Evolutionary conservation across 2,113 vertebrate genomes (phyloP).

Genomic region (Genyomyrus donnyi): DNA sequence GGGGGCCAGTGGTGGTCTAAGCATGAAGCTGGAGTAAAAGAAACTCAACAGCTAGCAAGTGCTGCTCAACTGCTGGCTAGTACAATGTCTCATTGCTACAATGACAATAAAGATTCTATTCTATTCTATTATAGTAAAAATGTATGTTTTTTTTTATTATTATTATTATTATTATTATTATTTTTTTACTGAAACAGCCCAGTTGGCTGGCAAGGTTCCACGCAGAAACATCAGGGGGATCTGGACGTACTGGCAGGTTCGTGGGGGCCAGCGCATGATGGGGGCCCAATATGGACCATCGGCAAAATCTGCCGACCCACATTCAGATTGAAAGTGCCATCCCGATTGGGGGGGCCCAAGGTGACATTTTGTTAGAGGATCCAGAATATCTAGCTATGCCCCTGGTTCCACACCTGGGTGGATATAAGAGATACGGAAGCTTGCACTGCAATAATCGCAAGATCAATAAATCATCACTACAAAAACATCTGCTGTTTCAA

Average conservation of each 20-base stretch:
- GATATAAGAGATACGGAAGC: background rate
- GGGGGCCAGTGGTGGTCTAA: background rate
- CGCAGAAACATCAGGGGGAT: background rate
- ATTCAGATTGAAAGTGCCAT: background rate
- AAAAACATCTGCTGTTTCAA: background rate
- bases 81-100: too few relatives aligned
- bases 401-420: background rate
- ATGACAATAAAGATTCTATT: too few relatives aligned
- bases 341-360: background rate
- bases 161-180: too few relatives aligned
- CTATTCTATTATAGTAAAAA: too few relatives aligned
- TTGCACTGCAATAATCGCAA: background rate
- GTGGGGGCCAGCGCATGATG: background rate
- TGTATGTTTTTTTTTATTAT: too few relatives aligned
- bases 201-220: background rate
- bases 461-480: background rate
- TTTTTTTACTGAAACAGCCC: background rate
- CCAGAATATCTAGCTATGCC: background rate
- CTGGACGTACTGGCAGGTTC: background rate
- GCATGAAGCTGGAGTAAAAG: background rate
- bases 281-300: background rate
- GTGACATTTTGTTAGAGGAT: background rate
- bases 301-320: too few relatives aligned
- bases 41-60: background rate
- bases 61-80: background rate